Evolutionary conservation across 2,888 invertebrate genomes (phyloP), one percentile per base, ranked within the genome.

Genomic region (Automeris io): DNA sequence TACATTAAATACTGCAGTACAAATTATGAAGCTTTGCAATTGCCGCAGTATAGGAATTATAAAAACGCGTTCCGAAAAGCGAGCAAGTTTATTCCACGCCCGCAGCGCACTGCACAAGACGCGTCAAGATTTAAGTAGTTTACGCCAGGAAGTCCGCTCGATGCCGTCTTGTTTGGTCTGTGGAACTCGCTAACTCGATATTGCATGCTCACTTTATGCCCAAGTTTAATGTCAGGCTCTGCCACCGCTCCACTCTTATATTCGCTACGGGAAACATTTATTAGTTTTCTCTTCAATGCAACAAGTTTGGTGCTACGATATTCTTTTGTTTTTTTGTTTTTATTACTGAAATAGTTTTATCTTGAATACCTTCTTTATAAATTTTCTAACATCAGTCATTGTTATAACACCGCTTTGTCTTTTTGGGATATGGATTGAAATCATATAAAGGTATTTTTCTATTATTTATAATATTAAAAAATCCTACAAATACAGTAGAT

Each of bases 51-150:
- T n/a, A n/a, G n/a, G n/a, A n/a, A n/a, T n/a, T n/a, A n/a, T n/a
- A n/a, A n/a, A n/a, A n/a, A n/a, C n/a, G n/a, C n/a, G n/a, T n/a
- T n/a, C 45, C 49, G 42, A 38, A 42, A 39, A 47, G 42, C 40
- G 44, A 36, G 46, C 43, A 61, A 65, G 64, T 67, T 64, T 57
- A 48, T 48, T 50, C 51, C 43, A 47, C 49, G 65, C 64, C 52
- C 54, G 57, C 50, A 57, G 57, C 57, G 48, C 53, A 49, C 49
- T 51, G 57, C 51, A 47, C 54, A 55, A 66, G 57, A 58, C 64
- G 69, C 69, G 70, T 71, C 74, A 74, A 79, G 77, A 76, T 80
- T 77, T 81, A 82, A 85, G 82, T 81, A 79, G 81, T 83, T 82
- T 79, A 74, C 69, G 65, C 54, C 67, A 64, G 70, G 73, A 71